These are phyloP conservation scores for Eucera pruinosa DNA, from an alignment of 2,888 invertebrate species.

Conservation along the genomic window DNA sequence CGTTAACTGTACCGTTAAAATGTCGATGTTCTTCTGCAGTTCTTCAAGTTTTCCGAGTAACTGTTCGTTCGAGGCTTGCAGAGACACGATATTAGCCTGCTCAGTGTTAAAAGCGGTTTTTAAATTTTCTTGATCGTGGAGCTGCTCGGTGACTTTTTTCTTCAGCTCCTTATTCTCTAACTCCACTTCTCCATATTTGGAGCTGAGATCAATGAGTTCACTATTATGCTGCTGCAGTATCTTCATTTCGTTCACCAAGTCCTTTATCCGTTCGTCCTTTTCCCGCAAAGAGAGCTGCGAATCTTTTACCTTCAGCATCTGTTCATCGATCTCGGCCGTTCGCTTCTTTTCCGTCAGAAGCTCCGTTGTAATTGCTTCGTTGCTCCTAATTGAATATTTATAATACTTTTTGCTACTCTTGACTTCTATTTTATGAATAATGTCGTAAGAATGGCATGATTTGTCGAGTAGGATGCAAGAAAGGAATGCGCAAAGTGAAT, in stretches of 20 bases:
- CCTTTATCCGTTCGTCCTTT: conserved; percentile 79
- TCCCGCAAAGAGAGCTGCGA: conserved; percentile 73
- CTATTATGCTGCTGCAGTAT: conserved; percentile 80
- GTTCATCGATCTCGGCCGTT: conserved; percentile 73
- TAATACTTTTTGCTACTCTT: neutral
- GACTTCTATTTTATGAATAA: neutral
- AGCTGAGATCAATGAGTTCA: conserved; percentile 77
- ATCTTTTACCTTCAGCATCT: conserved; percentile 68
- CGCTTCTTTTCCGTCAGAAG: conserved; percentile 75
- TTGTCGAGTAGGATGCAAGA: no score
- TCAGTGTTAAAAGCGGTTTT: conserved; percentile 76
- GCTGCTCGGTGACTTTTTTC: conserved; percentile 75
- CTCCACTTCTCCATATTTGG: conserved; percentile 77
- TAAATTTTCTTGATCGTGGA: conserved; percentile 73
- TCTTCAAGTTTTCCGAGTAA: conserved; percentile 77
- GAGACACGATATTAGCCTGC: conserved; percentile 74
- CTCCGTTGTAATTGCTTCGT: conserved; percentile 69
- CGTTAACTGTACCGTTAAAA: conserved; percentile 77
- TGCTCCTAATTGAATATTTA: conserved; percentile 67
- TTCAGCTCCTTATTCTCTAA: conserved; percentile 78
- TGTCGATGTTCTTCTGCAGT: conserved; percentile 78
- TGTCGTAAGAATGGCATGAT: no score
- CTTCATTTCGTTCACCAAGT: conserved; percentile 76
- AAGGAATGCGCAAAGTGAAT: no score
- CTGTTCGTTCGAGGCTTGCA: conserved; percentile 77